Evolutionary conservation across 2,888 invertebrate species (phyloP).

Genomic region (Parnassius glacialis): DNA sequence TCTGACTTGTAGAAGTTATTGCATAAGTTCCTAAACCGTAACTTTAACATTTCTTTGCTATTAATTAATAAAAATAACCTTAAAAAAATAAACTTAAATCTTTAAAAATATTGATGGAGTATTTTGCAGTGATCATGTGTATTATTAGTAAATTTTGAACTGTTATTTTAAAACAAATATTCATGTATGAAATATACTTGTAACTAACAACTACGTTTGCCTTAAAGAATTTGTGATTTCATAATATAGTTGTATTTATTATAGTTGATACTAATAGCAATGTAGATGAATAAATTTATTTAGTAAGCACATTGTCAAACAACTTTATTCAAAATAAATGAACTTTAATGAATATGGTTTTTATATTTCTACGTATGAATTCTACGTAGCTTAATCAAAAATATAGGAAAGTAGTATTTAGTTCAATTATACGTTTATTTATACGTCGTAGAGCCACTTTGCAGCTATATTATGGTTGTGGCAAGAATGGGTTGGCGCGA

Average conservation of each 20-base stretch:
- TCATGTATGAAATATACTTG: conserved; percentile 7
- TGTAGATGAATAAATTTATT: conserved; percentile 40
- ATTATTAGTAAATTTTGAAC: conserved; percentile 1
- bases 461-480: too few species aligned
- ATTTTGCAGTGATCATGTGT: neutral
- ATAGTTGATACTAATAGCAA: conserved; percentile 35
- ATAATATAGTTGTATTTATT: conserved; percentile 60
- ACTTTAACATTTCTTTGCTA: too few species aligned
- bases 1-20: conserved; percentile 9
- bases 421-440: too few species aligned
- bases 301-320: conserved; percentile 33
- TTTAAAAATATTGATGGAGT: too few species aligned
- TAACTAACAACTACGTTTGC: conserved; percentile 39
- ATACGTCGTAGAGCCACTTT: too few species aligned
- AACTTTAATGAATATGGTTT: neutral
- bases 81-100: too few species aligned
- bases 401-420: too few species aligned
- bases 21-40: conserved; percentile 22
- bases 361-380: neutral
- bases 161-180: neutral
- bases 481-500: too few species aligned
- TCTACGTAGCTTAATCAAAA: too few species aligned
- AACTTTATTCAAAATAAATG: conserved; percentile 21
- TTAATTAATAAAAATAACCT: too few species aligned
- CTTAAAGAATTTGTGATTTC: conserved; percentile 64